phyloP scores from a whole-genome alignment of 2,888 invertebrate species.

The Eueremaeus valkanovi region DNA sequence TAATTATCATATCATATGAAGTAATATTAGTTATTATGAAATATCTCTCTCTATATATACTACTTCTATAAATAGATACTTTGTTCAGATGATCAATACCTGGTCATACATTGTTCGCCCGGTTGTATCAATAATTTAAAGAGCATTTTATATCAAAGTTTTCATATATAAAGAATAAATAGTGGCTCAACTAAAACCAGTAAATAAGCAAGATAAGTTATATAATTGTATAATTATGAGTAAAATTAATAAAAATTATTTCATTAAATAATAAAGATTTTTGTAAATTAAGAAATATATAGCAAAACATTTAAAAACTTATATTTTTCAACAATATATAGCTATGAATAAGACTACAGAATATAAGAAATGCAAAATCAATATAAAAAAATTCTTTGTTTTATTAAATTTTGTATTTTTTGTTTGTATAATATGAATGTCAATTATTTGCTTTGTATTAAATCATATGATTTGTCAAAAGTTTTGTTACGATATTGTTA shows the following conservation, averaged over 20 bases:
- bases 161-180: background rate
- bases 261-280: background rate
- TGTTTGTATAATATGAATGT: too few species aligned
- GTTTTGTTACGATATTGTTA: background rate
- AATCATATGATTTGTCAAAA: background rate
- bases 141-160: background rate
- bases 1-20: conserved; percentile 4
- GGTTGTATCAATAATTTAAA: background rate
- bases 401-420: background rate
- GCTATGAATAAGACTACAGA: background rate
- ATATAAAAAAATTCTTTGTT: background rate
- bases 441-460: background rate
- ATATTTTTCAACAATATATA: conserved; percentile 5
- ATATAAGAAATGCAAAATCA: background rate
- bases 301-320: conserved; percentile 14
- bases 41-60: background rate
- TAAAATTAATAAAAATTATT: conserved; percentile 1
- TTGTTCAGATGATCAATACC: conserved; percentile 18
- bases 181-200: conserved; percentile 4
- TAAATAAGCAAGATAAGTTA: conserved; percentile 4
- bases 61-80: background rate
- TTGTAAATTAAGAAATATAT: background rate
- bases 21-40: background rate
- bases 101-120: background rate
- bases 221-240: background rate